Percentiles rank a stretch among this genome's conserved stretches.
Evolutionary conservation across 2,113 vertebrate genomes (phyloP).

Genomic region (Stigmatopora nigra): DNA sequence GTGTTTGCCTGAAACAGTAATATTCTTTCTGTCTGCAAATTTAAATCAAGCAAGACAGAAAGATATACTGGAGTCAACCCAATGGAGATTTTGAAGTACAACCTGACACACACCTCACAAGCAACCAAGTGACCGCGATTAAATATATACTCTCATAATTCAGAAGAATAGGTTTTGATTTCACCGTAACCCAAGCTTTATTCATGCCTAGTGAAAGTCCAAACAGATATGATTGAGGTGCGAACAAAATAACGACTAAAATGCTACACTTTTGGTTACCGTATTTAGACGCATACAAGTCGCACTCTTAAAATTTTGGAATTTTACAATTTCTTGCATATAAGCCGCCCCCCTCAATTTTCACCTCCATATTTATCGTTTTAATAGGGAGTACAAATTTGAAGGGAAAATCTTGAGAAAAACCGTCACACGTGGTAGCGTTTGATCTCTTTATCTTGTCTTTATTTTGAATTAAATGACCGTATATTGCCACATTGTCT

Average conservation of each 20-base stretch:
- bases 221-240: not conserved
- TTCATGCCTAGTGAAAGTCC: not conserved
- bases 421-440: no score
- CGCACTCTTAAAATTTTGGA: no score
- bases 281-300: no score
- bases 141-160: not conserved
- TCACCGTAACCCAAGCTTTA: not conserved
- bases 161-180: slow-evolving; percentile 2
- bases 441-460: no score
- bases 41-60: slow-evolving; percentile 2
- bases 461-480: no score
- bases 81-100: not conserved
- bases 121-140: not conserved
- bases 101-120: not conserved
- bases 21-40: slow-evolving; percentile 1
- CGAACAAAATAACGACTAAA: not conserved
- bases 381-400: no score
- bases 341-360: no score
- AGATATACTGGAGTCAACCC: not conserved
- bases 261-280: not conserved
- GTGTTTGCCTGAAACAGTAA: not conserved
- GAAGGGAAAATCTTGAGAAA: no score
- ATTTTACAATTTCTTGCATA: no score
- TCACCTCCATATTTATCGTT: no score
- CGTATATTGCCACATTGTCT: no score